Percentiles rank a stretch among this genome's conserved stretches.
phyloP scores from a whole-genome alignment of 2,113 vertebrate species.

The Eurystomus gularis region DNA sequence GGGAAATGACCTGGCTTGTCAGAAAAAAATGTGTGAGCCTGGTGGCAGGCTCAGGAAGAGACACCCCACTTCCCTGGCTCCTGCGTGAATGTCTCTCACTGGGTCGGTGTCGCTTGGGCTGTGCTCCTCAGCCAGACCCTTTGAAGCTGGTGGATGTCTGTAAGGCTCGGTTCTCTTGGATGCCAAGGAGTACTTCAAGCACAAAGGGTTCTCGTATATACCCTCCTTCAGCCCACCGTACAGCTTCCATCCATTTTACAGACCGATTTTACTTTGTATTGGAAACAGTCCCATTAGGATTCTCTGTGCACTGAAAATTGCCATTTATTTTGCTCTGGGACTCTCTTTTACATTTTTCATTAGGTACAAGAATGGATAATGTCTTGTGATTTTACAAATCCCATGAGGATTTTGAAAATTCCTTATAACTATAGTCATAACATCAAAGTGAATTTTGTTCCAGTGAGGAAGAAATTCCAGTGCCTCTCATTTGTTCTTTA shows the following conservation, averaged over 20 bases:
- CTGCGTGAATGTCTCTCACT: background rate
- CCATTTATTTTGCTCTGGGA: background rate
- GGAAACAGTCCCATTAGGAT: background rate
- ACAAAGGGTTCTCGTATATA: background rate
- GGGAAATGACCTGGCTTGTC: background rate
- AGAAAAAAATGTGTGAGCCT: too few relatives aligned
- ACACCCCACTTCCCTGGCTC: background rate
- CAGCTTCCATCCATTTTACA: background rate
- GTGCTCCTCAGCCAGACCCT: background rate
- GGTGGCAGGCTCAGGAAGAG: background rate
- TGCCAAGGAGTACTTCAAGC: background rate
- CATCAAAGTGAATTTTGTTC: background rate
- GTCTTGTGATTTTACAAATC: background rate
- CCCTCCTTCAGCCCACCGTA: background rate
- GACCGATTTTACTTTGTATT: background rate
- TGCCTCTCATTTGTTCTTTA: background rate
- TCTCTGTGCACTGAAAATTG: background rate
- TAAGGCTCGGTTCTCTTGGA: background rate
- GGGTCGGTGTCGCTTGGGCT: background rate
- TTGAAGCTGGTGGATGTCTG: background rate
- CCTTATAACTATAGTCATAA: background rate
- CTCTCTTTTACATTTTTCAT: background rate
- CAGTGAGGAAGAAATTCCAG: background rate
- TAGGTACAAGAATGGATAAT: background rate
- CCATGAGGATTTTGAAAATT: background rate